Conservation (phyloP, 2,888 invertebrate genomes). For the Hemithea aestivaria region DNA sequence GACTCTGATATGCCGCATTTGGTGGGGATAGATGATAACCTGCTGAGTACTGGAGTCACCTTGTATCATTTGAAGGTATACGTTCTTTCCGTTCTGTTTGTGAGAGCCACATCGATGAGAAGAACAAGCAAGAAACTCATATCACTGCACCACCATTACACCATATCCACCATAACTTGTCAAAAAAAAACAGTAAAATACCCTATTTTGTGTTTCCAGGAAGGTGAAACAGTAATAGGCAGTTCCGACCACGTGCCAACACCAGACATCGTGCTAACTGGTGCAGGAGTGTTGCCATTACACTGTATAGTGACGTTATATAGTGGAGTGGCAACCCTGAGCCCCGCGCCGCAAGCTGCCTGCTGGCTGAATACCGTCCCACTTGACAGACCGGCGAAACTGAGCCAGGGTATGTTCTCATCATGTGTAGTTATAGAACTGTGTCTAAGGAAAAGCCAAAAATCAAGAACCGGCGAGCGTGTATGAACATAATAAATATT, state of each 20-base stretch:
- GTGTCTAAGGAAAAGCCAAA: no score
- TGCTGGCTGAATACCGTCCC: conserved; percentile 91
- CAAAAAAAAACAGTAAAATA: no score
- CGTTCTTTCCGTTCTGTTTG: no score
- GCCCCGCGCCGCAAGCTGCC: conserved; percentile 84
- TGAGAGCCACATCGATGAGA: no score
- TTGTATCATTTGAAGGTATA: conserved; percentile 93
- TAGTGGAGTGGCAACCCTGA: conserved; percentile 86
- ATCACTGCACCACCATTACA: no score
- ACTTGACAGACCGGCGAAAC: conserved; percentile 86
- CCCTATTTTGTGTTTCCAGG: no score
- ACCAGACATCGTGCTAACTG: conserved; percentile 89
- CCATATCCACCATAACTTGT: no score
- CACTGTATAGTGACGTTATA: conserved; percentile 87
- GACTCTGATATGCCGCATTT: conserved; percentile 96
- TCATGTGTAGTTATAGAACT: no score
- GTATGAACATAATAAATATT: no score
- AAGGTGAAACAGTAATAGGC: conserved; percentile 92
- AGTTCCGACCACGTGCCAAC: conserved; percentile 83
- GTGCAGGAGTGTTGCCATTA: conserved; percentile 86
- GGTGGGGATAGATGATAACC: conserved; percentile 94
- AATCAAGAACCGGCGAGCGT: no score
- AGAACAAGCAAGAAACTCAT: no score
- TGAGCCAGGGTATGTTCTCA: conserved; percentile 90
- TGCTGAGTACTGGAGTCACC: conserved; percentile 93